Conservation (phyloP, 2,113 vertebrate species). For the Anoplopoma fimbria region DNA sequence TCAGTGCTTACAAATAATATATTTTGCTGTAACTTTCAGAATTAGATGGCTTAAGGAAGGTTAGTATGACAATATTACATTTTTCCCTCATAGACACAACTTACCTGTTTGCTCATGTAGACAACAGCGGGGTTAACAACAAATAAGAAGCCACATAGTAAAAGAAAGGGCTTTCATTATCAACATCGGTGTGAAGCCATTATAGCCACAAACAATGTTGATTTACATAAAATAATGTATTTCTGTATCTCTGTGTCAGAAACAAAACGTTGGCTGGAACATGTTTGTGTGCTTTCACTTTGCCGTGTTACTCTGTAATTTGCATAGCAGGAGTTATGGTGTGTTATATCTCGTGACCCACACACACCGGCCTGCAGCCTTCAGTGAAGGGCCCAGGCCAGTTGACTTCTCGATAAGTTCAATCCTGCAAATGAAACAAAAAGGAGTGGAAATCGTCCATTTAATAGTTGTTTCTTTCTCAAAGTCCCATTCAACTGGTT, state of each 20-base stretch:
- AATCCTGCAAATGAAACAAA: conserved; percentile 89
- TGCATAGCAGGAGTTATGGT: conserved; percentile 43
- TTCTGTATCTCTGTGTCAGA: background rate
- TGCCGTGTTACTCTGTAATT: conserved; percentile 13
- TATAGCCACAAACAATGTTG: conserved; percentile 4
- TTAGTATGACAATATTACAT: conserved; percentile 13
- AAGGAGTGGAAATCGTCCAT: conserved; percentile 85
- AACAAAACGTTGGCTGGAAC: background rate
- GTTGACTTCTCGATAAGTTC: conserved; percentile 89
- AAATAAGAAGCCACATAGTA: background rate
- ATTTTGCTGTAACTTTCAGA: background rate
- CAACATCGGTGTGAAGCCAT: background rate
- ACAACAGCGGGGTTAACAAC: conserved; percentile 27
- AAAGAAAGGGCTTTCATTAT: background rate
- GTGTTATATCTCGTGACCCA: conserved; percentile 57
- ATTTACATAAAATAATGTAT: background rate
- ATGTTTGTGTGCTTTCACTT: conserved; percentile 23
- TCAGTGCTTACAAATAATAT: background rate
- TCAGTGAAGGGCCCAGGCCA: conserved; percentile 88
- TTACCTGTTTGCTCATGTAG: conserved; percentile 31
- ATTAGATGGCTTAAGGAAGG: background rate
- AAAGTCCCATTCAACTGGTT: conserved; percentile 16
- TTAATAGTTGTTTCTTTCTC: conserved; percentile 77
- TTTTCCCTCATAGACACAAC: conserved; percentile 3
- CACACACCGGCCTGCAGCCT: conserved; percentile 90